phyloP scores from a whole-genome alignment of 1,140 invertebrate species.

The Phymastichus coffea region DNA sequence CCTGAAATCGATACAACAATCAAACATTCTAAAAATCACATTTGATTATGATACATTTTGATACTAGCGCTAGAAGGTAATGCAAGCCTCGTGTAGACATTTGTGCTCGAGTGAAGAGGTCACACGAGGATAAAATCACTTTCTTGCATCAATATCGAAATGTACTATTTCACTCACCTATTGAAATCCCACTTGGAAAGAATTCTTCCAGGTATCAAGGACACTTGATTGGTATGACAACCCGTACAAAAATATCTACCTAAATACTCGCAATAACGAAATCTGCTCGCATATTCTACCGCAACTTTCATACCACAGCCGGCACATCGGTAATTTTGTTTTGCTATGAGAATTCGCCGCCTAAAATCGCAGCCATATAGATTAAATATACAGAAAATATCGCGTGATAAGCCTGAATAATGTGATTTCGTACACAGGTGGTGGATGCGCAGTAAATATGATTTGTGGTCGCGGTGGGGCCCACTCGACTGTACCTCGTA shows the following conservation, averaged over 20 bases:
- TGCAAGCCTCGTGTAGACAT: not conserved
- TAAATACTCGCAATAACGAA: slow-evolving; percentile 82
- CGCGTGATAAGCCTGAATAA: not conserved
- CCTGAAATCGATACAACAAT: slow-evolving; percentile 45
- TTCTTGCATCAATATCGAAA: no score
- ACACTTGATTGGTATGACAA: slow-evolving; percentile 77
- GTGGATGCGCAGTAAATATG: slow-evolving; percentile 76
- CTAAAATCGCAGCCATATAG: no score
- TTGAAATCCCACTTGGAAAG: slow-evolving; percentile 61
- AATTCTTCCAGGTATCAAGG: slow-evolving; percentile 77
- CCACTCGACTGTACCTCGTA: slow-evolving; percentile 79
- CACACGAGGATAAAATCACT: no score
- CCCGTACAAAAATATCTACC: slow-evolving; percentile 88
- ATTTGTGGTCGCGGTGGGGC: slow-evolving; percentile 83
- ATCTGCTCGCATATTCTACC: slow-evolving; percentile 68
- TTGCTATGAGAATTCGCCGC: slow-evolving; percentile 64
- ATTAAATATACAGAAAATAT: not conserved
- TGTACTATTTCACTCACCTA: slow-evolving; percentile 53
- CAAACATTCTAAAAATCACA: not conserved
- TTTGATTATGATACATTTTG: no score
- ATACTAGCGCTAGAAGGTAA: no score
- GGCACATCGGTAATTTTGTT: slow-evolving; percentile 81
- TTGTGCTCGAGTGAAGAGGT: not conserved
- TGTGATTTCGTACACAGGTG: slow-evolving; percentile 62
- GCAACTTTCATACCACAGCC: slow-evolving; percentile 83